Percentiles rank a stretch among this genome's conserved stretches.
Evolutionary conservation across 2,797 vertebrate species (phyloP).

Genomic region (Psittacula echo): DNA sequence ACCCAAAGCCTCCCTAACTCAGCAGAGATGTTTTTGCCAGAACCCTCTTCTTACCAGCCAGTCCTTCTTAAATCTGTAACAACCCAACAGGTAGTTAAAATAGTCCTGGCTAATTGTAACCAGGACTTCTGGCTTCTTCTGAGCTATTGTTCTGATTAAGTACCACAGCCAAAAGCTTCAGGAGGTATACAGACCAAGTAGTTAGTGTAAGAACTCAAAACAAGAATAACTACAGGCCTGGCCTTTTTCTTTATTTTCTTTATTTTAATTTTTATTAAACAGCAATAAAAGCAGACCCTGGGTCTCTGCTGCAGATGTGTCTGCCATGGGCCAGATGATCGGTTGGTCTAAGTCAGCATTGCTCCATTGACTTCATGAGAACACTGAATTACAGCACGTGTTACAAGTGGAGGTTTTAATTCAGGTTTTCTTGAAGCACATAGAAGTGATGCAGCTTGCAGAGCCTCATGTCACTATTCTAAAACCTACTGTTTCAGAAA

Average conservation of each 20-base stretch:
- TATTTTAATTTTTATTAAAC: not conserved
- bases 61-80: conserved; percentile 24
- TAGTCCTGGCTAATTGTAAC: conserved; percentile 54
- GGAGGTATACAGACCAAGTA: conserved; percentile 9
- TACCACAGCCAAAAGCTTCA: conserved; percentile 12
- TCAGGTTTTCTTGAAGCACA: not conserved
- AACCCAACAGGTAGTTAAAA: conserved; percentile 69
- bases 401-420: not conserved
- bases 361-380: not conserved
- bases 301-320: conserved; percentile 59
- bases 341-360: fast-evolving
- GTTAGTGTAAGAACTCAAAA: conserved; percentile 52
- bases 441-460: not conserved
- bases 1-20: not conserved
- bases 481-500: not conserved
- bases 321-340: not conserved
- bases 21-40: conserved; percentile 1
- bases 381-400: not conserved
- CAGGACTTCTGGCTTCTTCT: conserved; percentile 44
- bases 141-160: conserved; percentile 39
- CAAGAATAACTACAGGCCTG: conserved; percentile 10
- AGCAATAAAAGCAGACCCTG: conserved; percentile 35
- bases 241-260: not conserved
- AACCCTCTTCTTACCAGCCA: conserved; percentile 1
- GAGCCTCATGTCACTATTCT: not conserved